Conservation (phyloP, 2,113 vertebrate species). For the Coracopsis vasa region DNA sequence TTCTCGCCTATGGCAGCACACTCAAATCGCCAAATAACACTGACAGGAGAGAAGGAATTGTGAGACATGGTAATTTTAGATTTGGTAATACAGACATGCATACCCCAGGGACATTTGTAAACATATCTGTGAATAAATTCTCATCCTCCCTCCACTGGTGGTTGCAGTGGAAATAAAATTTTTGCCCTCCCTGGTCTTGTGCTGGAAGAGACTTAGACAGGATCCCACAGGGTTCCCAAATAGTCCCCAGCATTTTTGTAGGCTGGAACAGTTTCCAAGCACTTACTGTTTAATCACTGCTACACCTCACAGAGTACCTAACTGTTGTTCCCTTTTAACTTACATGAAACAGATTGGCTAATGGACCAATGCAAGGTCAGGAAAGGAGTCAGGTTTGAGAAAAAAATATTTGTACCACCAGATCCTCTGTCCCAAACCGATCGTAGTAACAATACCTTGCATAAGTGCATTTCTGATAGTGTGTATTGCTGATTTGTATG, state of each 20-base stretch:
- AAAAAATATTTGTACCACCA: background rate
- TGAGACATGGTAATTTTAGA: background rate
- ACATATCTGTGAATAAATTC: background rate
- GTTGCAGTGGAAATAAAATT: background rate
- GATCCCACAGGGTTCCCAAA: background rate
- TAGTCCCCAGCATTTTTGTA: background rate
- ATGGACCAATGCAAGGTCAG: background rate
- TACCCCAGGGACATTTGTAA: background rate
- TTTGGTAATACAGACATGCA: background rate
- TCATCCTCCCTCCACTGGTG: background rate
- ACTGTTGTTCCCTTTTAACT: background rate
- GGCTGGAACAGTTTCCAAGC: background rate
- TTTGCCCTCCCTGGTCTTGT: background rate
- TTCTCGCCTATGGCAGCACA: background rate
- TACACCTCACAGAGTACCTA: background rate
- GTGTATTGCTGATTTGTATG: background rate
- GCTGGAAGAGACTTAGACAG: background rate
- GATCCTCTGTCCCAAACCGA: background rate
- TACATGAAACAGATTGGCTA: background rate
- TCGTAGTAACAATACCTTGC: background rate
- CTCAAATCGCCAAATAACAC: background rate
- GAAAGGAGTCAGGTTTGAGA: background rate
- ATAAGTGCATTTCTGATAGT: background rate
- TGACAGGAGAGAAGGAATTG: background rate
- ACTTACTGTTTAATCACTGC: background rate